Percentiles rank a stretch among this genome's conserved stretches.
These are phyloP conservation scores for Chrysemys picta DNA, from an alignment of 2,113 vertebrate genomes.

Conservation along the genomic window DNA sequence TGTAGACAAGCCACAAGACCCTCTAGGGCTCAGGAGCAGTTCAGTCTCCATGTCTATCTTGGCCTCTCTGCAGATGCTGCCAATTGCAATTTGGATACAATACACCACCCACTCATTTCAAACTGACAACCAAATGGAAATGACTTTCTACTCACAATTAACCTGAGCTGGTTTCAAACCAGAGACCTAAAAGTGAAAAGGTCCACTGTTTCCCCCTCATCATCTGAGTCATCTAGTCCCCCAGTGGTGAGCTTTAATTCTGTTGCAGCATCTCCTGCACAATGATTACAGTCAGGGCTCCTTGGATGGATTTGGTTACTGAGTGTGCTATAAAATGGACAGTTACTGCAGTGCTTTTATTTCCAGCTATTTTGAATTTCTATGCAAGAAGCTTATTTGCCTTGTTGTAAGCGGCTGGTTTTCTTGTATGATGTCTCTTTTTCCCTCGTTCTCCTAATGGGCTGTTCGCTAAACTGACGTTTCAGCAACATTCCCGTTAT, in stretches of 20 bases:
- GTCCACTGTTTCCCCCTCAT: conserved; percentile 8
- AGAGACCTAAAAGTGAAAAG: conserved; percentile 53
- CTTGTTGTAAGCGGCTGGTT: conserved; percentile 72
- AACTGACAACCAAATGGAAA: conserved; percentile 54
- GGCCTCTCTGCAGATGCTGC: background rate
- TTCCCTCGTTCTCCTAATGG: conserved; percentile 66
- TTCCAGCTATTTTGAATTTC: conserved; percentile 71
- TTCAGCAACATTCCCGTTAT: conserved; percentile 74
- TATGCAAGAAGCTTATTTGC: conserved; percentile 67
- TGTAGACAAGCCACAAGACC: background rate
- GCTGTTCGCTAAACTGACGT: conserved; percentile 68
- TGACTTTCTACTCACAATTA: conserved; percentile 42
- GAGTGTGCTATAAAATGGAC: conserved; percentile 51
- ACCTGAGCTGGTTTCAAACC: conserved; percentile 57
- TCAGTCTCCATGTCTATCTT: background rate
- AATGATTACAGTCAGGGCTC: conserved; percentile 54
- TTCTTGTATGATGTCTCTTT: conserved; percentile 70
- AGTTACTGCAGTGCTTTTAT: conserved; percentile 65
- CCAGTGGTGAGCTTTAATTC: conserved; percentile 52
- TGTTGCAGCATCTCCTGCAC: conserved; percentile 58
- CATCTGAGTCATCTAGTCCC: conserved; percentile 58
- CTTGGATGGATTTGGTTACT: conserved; percentile 62
- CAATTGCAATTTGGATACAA: background rate
- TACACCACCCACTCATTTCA: conserved; percentile 43
- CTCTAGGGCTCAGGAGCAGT: background rate